phyloP scores from a whole-genome alignment of 2,797 vertebrate genomes.

The Labeo calbasu region DNA sequence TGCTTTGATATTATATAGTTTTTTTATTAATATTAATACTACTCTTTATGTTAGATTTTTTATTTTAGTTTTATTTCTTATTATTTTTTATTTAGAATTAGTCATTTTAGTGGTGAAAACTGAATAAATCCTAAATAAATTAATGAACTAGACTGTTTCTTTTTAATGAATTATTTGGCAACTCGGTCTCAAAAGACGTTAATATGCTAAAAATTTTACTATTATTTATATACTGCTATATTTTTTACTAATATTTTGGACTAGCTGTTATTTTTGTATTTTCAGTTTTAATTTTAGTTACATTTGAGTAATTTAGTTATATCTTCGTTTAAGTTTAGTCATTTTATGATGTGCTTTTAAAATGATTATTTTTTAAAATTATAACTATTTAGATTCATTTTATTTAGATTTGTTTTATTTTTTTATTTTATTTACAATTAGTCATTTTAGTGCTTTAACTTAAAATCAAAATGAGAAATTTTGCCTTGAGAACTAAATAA shows the following conservation, averaged over 20 bases:
- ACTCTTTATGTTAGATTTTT: neutral
- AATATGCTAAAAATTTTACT: too few species aligned
- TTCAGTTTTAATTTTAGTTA: too few species aligned
- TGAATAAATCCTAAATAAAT: too few species aligned
- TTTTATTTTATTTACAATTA: neutral
- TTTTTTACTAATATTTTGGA: too few species aligned
- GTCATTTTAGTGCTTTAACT: neutral
- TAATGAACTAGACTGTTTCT: too few species aligned
- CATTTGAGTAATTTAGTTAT: neutral
- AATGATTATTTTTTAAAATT: neutral
- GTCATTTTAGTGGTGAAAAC: too few species aligned
- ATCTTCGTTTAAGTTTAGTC: neutral
- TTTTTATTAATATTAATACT: neutral
- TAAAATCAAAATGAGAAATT: neutral
- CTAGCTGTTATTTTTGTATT: too few species aligned
- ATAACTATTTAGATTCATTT: neutral
- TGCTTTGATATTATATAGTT: neutral
- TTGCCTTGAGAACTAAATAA: neutral
- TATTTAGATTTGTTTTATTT: neutral
- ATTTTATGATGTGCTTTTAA: neutral
- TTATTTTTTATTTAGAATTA: neutral
- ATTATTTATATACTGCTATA: too few species aligned
- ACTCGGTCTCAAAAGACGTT: too few species aligned
- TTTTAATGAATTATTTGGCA: too few species aligned
- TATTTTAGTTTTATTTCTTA: neutral